A percentile compares a stretch with the other conserved stretches of the same genome.
phyloP scores from a whole-genome alignment of 2,888 invertebrate species.

The Fabriciana adippe region DNA sequence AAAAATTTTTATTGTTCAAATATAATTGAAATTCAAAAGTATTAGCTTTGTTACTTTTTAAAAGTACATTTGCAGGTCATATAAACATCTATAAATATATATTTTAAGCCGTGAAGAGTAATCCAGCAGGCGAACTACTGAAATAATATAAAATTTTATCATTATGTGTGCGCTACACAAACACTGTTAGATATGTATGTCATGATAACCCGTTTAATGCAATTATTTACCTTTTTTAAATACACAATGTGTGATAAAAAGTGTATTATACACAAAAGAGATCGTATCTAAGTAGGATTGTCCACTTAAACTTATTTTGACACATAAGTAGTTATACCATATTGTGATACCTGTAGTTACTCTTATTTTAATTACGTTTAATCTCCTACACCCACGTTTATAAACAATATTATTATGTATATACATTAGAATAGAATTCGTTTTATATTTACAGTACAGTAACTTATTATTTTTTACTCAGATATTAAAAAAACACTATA shows the following conservation, averaged over 20 bases:
- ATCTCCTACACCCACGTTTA: too few relatives aligned
- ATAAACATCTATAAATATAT: background rate
- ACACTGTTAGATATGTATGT: slow-evolving; percentile 33
- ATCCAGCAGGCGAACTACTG: slow-evolving; percentile 28
- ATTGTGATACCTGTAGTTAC: background rate
- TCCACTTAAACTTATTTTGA: background rate
- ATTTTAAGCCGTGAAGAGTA: slow-evolving; percentile 11
- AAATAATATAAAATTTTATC: slow-evolving; percentile 31
- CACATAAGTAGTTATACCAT: background rate
- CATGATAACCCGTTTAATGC: slow-evolving; percentile 35
- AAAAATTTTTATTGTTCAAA: too few relatives aligned
- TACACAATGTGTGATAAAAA: slow-evolving; percentile 33
- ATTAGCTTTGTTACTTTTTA: too few relatives aligned
- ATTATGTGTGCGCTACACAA: slow-evolving; percentile 21
- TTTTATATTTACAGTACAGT: too few relatives aligned
- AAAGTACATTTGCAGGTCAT: too few relatives aligned
- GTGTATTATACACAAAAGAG: slow-evolving; percentile 1
- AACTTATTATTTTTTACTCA: slow-evolving; percentile 27
- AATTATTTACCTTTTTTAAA: slow-evolving; percentile 38
- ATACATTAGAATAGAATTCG: too few relatives aligned
- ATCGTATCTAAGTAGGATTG: background rate
- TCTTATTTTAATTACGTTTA: too few relatives aligned
- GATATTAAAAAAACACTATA: slow-evolving; percentile 18
- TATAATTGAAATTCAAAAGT: too few relatives aligned
- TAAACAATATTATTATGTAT: too few relatives aligned